Percentiles rank a stretch among this genome's conserved stretches.
phyloP scores from a whole-genome alignment of 2,797 vertebrate species.

The Enoplosus armatus region DNA sequence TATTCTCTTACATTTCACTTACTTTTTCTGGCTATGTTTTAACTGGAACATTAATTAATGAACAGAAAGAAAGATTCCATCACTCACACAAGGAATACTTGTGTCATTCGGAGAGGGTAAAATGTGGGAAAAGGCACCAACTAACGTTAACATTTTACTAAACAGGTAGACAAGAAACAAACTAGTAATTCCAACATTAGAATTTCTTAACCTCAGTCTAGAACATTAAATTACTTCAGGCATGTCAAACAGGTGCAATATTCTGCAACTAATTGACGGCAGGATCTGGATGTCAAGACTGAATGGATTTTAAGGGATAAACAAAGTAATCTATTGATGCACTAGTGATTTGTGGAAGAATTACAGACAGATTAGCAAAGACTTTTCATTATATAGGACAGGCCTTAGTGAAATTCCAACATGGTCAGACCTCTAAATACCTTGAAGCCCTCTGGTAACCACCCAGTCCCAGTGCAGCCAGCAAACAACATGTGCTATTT shows the following conservation, averaged over 20 bases:
- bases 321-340: conserved; percentile 50
- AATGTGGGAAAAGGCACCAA: background rate
- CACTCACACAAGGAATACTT: background rate
- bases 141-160: background rate
- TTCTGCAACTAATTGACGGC: conserved; percentile 17
- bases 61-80: conserved; percentile 14
- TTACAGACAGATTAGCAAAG: conserved; percentile 57
- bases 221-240: conserved; percentile 3
- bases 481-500: conserved; percentile 54
- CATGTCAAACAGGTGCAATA: conserved; percentile 31
- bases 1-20: background rate
- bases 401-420: conserved; percentile 40
- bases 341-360: conserved; percentile 54
- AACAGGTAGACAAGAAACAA: conserved; percentile 11
- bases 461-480: conserved; percentile 43
- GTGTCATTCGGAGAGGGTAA: background rate
- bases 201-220: background rate
- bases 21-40: conserved; percentile 4
- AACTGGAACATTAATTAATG: background rate
- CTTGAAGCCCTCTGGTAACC: conserved; percentile 41
- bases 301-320: conserved; percentile 39
- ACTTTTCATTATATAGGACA: conserved; percentile 35
- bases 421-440: conserved; percentile 54
- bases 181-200: background rate
- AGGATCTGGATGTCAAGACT: conserved; percentile 28